phyloP scores from a whole-genome alignment of 2,797 vertebrate genomes.

The Sylvia borin region DNA sequence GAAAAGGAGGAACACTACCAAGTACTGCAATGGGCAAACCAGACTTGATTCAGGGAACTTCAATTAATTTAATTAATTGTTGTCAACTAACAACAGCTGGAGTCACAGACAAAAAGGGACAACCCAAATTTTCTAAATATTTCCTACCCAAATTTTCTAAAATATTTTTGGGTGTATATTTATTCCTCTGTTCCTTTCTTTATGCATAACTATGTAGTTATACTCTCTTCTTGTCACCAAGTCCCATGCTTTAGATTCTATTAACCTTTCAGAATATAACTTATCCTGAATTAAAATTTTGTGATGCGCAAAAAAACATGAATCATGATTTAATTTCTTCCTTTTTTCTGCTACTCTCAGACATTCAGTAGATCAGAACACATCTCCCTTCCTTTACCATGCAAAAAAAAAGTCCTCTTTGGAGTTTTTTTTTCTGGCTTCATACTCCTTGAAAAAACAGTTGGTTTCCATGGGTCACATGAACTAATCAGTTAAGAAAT shows the following conservation, averaged over 20 bases:
- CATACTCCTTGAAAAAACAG: not conserved
- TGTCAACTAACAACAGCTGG: not conserved
- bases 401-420: not conserved
- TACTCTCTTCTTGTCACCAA: not conserved
- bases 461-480: not conserved
- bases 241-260: not conserved
- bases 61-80: not conserved
- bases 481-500: not conserved
- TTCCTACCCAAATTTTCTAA: not conserved
- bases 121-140: not conserved
- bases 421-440: not conserved
- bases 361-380: not conserved
- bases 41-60: not conserved
- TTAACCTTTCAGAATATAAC: not conserved
- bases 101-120: not conserved
- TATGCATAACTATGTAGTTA: not conserved
- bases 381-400: not conserved
- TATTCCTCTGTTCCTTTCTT: not conserved
- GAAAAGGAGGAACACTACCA: not conserved
- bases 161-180: not conserved
- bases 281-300: not conserved
- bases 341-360: accelerated
- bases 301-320: not conserved
- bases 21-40: not conserved
- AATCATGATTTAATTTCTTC: not conserved